Evolutionary conservation across 2,888 invertebrate genomes (phyloP), one percentile per base, ranked within the genome.

Genomic region (Herminia tarsipennalis): DNA sequence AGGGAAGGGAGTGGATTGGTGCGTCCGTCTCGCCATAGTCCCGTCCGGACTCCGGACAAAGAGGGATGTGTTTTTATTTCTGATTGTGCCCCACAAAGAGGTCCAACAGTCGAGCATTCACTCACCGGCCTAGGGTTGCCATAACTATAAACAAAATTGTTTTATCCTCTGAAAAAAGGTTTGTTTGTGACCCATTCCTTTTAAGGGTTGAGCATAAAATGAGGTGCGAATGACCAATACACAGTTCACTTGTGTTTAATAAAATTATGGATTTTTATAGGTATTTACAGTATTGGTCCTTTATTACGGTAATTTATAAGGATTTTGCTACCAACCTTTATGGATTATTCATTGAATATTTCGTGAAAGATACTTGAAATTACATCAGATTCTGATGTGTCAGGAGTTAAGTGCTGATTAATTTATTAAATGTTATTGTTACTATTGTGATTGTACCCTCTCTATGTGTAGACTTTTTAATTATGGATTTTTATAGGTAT

Each of bases 21-120:
- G 70, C 60, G 73, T 73, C 72, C 66, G 75, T 42, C 49, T 43
- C 47, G 67, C 70, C 70, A 69, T 73, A 73, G 70, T 63, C 65
- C 63, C 66, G 61, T 51, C 57, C 51, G 56, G 72, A 81, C 80
- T 51, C 57, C 51, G 56, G 72, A 81, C 80, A 83, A 83, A 80
- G 76, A 68, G 78, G 73, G 76, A 79, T 78, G 75, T 81, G 82
- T 85, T 86, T 86, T 87, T 85, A 83, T 84, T 83, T 78, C 79
- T 81, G 81, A 83, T 83, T 81, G 84, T 81, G 61, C 59, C 55
- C 69, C 72, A 81, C 80, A 83, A 83, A 83, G 80, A 78, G 78
- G 73, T 66, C 78, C 77, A 73, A 79, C 80, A 81, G 80, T 80
- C 76, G 81, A 76, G 74, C 76, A 73, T 78, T 84, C 78, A 76